A percentile compares a stretch with the other conserved stretches of the same genome.
Evolutionary conservation across 2,797 vertebrate genomes (phyloP).

Genomic region (Mormyrus hasselquistii): DNA sequence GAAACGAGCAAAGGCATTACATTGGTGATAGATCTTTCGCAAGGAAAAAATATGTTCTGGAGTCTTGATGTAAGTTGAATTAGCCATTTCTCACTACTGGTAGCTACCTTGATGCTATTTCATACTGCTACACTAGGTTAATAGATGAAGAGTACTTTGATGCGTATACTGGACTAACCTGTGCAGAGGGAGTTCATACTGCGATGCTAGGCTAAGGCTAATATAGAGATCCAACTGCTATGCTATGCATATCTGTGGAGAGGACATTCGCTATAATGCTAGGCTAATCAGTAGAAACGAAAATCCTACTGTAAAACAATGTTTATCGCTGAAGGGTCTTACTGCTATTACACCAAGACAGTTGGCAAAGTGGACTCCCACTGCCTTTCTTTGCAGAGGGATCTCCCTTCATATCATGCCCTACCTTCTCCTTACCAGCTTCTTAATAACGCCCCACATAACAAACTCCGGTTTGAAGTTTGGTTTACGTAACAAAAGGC

Average conservation of each 20-base stretch:
- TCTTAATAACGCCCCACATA: constrained; percentile 45
- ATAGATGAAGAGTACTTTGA: constrained; percentile 26
- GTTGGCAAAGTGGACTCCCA: not conserved
- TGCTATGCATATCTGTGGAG: not conserved
- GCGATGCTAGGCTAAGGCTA: not conserved
- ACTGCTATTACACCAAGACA: not conserved
- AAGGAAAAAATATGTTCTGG: not conserved
- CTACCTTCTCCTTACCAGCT: constrained; percentile 47
- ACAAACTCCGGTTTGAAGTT: constrained; percentile 49
- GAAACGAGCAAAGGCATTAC: not conserved
- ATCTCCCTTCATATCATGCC: constrained; percentile 34
- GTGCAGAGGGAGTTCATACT: not conserved
- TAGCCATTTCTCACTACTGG: not conserved
- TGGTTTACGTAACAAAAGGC: constrained; percentile 55
- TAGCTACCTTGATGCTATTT: not conserved
- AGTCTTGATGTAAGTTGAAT: not conserved
- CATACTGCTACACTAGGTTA: constrained; percentile 29
- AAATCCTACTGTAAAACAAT: not conserved
- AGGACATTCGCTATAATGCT: not conserved
- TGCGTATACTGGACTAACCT: not conserved
- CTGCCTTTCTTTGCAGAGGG: not conserved
- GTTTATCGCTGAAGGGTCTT: not conserved
- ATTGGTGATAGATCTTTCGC: not conserved
- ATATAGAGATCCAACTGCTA: not conserved
- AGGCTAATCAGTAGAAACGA: constrained; percentile 37